Evolutionary conservation across 1,140 invertebrate genomes (phyloP).

Genomic region (Ostrea denselamellosa): DNA sequence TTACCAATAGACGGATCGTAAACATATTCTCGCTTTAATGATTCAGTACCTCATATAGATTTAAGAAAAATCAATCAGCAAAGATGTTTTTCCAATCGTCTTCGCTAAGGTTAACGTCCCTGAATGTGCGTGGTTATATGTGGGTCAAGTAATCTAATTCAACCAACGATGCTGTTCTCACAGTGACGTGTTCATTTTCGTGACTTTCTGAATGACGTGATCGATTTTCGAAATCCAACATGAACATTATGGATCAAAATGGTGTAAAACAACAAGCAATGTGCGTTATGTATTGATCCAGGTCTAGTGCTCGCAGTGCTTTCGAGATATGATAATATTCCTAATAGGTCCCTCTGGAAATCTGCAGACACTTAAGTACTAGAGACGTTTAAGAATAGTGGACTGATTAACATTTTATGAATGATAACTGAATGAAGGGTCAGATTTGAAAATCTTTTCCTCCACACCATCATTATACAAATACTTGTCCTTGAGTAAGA

Average conservation of each 20-base stretch:
- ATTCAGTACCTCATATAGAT: no score
- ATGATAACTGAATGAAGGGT: no score
- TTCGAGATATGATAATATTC: background rate
- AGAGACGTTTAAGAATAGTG: no score
- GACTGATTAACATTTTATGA: no score
- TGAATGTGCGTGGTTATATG: background rate
- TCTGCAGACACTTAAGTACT: no score
- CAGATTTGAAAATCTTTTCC: no score
- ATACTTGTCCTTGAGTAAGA: no score
- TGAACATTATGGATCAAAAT: background rate
- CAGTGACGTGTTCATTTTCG: background rate
- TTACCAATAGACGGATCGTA: no score
- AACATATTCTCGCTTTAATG: no score
- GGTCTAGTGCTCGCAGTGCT: background rate
- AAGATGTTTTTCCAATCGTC: no score
- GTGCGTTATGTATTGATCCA: background rate
- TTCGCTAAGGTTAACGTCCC: background rate
- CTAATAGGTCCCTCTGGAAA: background rate
- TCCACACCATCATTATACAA: no score
- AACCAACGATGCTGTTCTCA: background rate
- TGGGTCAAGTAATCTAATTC: background rate
- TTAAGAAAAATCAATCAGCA: no score
- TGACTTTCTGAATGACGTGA: slow-evolving; percentile 1
- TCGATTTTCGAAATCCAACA: slow-evolving; percentile 5
- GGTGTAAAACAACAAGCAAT: background rate